Evolutionary conservation across 2,113 vertebrate species (phyloP).

Genomic region (Cromileptes altivelis): DNA sequence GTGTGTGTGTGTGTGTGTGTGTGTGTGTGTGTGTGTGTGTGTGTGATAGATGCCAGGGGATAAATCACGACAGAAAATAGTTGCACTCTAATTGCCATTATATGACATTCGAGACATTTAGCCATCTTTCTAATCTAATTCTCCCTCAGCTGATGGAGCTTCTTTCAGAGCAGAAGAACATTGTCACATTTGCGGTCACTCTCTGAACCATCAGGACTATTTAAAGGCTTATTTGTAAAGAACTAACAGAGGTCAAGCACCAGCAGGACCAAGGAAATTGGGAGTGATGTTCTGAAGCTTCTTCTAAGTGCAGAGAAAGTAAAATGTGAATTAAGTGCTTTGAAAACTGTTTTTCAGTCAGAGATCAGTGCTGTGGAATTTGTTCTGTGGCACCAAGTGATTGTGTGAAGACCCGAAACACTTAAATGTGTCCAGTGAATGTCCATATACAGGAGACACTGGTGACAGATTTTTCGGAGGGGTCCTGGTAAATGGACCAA

Average conservation of each 20-base stretch:
- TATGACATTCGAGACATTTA: slow-evolving; percentile 17
- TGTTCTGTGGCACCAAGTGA: background rate
- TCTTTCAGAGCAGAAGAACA: background rate
- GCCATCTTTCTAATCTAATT: slow-evolving; percentile 38
- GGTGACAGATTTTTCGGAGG: too few relatives aligned
- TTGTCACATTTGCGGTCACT: slow-evolving; percentile 9
- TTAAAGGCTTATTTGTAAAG: slow-evolving; percentile 11
- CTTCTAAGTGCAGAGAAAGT: background rate
- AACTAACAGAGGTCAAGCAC: background rate
- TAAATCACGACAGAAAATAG: background rate
- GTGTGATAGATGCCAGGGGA: background rate
- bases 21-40: too few relatives aligned
- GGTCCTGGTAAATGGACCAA: too few relatives aligned
- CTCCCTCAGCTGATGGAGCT: background rate
- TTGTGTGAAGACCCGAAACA: background rate
- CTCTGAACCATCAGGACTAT: slow-evolving; percentile 6
- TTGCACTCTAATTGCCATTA: slow-evolving; percentile 4
- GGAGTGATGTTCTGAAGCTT: background rate
- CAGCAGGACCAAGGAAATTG: background rate
- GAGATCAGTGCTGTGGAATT: background rate
- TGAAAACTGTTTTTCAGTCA: background rate
- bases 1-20: background rate
- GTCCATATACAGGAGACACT: background rate
- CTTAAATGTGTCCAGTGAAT: background rate
- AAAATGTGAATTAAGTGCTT: background rate